Evolutionary conservation across 2,113 vertebrate genomes (phyloP), one percentile per base, ranked within the genome.

Genomic region (Chloroceryle aenea): DNA sequence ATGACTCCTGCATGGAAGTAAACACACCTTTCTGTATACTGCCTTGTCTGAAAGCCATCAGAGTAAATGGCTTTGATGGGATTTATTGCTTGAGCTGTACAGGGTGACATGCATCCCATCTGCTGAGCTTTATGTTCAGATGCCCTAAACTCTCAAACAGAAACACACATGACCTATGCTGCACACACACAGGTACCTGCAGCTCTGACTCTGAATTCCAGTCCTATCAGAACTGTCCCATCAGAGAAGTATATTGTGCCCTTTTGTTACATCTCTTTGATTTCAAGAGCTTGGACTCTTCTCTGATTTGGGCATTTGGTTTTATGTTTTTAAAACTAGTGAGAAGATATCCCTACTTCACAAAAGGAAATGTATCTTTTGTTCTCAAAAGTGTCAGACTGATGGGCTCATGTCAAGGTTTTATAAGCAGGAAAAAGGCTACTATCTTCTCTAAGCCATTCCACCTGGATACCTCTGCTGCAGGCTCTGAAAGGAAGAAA

Each of bases 1-100:
- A n/a, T 18, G 45, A 55, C 56, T 79, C 40, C 55, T 55, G 32
- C 23, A 27, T 38, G n/a, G 52, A 71, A 83, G 34, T 42, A 79
- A 56, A 47, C 8, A n/a, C 15, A 43, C 30, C n/a, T 62, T 61
- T 36, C 67, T 67, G 22, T 48, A 38, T 32, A 29, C 62, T 30
- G 63, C 20, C 42, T 69, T 58, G 52, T 71, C 89, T 62, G 77
- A 92, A 75, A 92, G 71, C 76, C 72, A 47, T 66, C 52, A 26
- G 61, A 85, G n/a, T 75, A 79, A 93, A 86, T 55, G 21, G 76
- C 91, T 93, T 87, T 80, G 56, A 30, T 14, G 30, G 85, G 93
- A 95, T 95, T 93, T 95, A 72, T 32, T 67, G 63, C 52, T 75
- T 76, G 81, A 87, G 48, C 62, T 87, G 63, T 43, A 29, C n/a